phyloP scores from a whole-genome alignment of 2,888 invertebrate genomes.

The Cecidostiba fungosa region DNA sequence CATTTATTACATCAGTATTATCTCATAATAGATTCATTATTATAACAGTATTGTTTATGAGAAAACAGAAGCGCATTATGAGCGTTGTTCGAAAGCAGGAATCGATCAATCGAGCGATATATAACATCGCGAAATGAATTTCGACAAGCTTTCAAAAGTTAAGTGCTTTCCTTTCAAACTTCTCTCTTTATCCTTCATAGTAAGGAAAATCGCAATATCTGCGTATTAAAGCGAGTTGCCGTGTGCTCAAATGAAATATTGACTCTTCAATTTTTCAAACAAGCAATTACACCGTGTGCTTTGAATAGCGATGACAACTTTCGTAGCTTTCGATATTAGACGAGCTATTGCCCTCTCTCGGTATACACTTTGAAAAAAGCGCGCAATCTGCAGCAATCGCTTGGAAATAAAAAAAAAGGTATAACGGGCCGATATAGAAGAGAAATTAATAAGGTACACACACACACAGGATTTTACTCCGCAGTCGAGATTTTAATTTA shows the following conservation, averaged over 20 bases:
- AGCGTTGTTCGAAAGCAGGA: no score
- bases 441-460: not conserved
- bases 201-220: constrained; percentile 1
- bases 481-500: constrained; percentile 44
- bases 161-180: not conserved
- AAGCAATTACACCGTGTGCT: not conserved
- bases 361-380: not conserved
- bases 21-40: not conserved
- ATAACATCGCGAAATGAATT: not conserved
- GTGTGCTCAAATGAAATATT: not conserved
- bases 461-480: not conserved
- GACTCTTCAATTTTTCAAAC: not conserved
- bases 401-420: not conserved
- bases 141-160: not conserved
- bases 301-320: not conserved
- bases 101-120: not conserved
- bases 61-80: not conserved
- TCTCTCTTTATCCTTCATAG: not conserved
- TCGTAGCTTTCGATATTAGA: not conserved
- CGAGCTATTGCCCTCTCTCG: not conserved
- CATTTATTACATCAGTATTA: no score
- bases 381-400: not conserved
- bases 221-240: not conserved
- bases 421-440: not conserved
- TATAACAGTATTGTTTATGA: not conserved